Evolutionary conservation across 2,888 invertebrate genomes (phyloP).

Genomic region (Drosophila stalkeri): DNA sequence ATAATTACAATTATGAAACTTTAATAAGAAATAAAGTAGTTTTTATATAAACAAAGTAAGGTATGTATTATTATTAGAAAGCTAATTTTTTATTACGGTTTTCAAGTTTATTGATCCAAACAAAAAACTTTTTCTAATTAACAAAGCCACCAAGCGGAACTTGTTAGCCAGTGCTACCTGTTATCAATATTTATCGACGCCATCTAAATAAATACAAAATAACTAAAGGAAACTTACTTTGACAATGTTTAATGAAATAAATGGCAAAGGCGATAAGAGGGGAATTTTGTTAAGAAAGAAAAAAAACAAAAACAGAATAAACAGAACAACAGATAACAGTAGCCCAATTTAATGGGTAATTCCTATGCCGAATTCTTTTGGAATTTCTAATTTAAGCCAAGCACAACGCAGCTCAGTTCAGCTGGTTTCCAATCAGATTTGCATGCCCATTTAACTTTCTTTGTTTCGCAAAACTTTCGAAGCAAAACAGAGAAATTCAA

Average conservation of each 20-base stretch:
- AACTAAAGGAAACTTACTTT: slow-evolving; percentile 12
- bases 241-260: not conserved
- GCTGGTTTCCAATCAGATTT: slow-evolving; percentile 25
- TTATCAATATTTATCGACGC: slow-evolving; percentile 24
- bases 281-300: slow-evolving; percentile 2
- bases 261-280: slow-evolving; percentile 25
- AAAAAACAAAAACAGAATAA: too few relatives aligned
- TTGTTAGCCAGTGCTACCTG: slow-evolving; percentile 21
- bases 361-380: slow-evolving; percentile 2
- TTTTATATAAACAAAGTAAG: not conserved
- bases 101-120: slow-evolving; percentile 5
- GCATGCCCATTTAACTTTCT: slow-evolving; percentile 26
- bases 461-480: slow-evolving; percentile 24
- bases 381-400: slow-evolving; percentile 13
- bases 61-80: not conserved
- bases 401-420: not conserved
- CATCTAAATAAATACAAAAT: slow-evolving; percentile 12
- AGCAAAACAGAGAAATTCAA: slow-evolving; percentile 23
- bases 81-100: not conserved
- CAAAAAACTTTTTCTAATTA: slow-evolving; percentile 26
- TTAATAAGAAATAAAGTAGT: not conserved
- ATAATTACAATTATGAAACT: not conserved
- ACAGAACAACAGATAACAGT: not conserved
- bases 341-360: slow-evolving; percentile 3
- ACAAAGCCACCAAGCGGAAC: slow-evolving; percentile 35